Percentiles rank a stretch among this genome's conserved stretches.
phyloP scores from a whole-genome alignment of 2,888 invertebrate genomes.

The Heliconius hortense region DNA sequence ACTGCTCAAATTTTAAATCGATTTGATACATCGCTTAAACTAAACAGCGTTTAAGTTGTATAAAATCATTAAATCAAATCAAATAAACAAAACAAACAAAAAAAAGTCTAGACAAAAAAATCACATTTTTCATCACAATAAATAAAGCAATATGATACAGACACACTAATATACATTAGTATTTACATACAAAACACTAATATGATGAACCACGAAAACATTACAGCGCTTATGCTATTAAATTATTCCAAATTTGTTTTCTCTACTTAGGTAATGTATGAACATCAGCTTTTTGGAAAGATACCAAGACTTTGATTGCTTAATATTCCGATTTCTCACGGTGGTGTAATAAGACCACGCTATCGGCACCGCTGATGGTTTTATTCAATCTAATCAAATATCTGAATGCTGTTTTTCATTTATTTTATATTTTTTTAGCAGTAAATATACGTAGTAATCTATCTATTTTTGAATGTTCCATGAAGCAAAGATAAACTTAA shows the following conservation, averaged over 20 bases:
- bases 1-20: no score
- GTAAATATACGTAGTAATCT: no score
- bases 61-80: neutral
- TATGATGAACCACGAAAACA: neutral
- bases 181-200: neutral
- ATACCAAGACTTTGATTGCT: conserved; percentile 33
- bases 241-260: conserved; percentile 22
- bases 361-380: conserved; percentile 15
- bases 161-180: neutral
- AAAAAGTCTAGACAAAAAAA: neutral
- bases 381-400: conserved; percentile 15
- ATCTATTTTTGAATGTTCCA: neutral
- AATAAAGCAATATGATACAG: neutral
- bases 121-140: neutral
- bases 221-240: conserved; percentile 11
- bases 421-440: no score
- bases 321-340: conserved; percentile 34
- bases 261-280: conserved; percentile 30
- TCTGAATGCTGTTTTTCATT: neutral
- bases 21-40: neutral
- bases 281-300: conserved; percentile 35
- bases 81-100: neutral
- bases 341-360: conserved; percentile 21
- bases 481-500: neutral
- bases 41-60: neutral